phyloP scores from a whole-genome alignment of 92 coral and sea anemone genomes.

The Muricea muricata region DNA sequence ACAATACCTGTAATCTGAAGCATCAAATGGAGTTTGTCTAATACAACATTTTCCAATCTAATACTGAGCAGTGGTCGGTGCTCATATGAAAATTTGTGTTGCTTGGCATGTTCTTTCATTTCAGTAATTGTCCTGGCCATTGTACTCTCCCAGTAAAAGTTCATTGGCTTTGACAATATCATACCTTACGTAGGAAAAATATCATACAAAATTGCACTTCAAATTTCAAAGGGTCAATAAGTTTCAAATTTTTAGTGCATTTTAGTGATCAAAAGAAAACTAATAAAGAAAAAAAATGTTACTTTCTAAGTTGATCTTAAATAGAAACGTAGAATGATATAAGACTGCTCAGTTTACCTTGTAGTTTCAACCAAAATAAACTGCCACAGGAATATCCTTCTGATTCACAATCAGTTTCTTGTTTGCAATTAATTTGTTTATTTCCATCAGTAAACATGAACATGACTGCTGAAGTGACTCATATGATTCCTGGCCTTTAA shows the following conservation, averaged over 20 bases:
- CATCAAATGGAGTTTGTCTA: background rate
- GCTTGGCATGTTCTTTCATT: background rate
- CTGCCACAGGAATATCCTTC: background rate
- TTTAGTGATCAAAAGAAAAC: no score
- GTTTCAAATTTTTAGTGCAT: background rate
- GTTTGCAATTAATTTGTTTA: background rate
- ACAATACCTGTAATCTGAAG: background rate
- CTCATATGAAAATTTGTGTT: background rate
- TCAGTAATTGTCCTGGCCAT: background rate
- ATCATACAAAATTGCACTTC: background rate
- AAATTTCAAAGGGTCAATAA: background rate
- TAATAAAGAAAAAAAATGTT: background rate
- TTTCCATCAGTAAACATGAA: background rate
- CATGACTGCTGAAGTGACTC: background rate
- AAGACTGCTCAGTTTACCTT: background rate
- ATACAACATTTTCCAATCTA: background rate
- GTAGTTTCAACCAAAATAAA: constrained; percentile 20
- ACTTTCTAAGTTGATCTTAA: background rate
- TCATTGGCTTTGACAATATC: background rate
- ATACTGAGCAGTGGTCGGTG: background rate
- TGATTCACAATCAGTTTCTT: background rate
- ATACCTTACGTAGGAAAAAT: background rate
- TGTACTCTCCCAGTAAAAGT: background rate
- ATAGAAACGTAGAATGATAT: no score
- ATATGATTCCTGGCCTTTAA: constrained; percentile 5